Evolutionary conservation across 2,113 vertebrate species (phyloP).

Genomic region (Petaurus breviceps): DNA sequence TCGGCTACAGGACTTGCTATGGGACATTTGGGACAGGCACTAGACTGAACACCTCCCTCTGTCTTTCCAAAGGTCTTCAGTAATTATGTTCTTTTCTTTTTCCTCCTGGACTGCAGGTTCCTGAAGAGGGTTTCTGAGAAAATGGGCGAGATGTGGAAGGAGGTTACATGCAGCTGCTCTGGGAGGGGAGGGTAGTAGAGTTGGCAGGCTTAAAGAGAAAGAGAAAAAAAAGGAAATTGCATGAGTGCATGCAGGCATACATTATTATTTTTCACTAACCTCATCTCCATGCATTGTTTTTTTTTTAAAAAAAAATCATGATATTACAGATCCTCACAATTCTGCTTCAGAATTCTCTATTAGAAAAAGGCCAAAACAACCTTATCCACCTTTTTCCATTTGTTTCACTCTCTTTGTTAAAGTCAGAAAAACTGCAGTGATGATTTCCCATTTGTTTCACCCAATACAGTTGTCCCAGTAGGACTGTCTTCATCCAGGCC

Average conservation of each 20-base stretch:
- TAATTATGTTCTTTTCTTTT: conserved; percentile 93
- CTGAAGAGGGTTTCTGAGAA: conserved; percentile 99
- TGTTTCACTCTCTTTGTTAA: conserved; percentile 68
- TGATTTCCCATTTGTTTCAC: conserved; percentile 73
- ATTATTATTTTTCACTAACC: conserved; percentile 88
- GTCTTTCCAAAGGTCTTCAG: conserved; percentile 84
- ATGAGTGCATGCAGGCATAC: conserved; percentile 93
- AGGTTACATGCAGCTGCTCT: conserved; percentile 95
- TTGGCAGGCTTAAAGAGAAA: conserved; percentile 78
- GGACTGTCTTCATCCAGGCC: conserved; percentile 61
- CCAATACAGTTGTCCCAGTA: conserved; percentile 64
- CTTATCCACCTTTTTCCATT: conserved; percentile 64
- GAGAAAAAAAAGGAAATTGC: conserved; percentile 89
- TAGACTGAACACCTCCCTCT: conserved; percentile 80
- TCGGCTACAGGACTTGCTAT: conserved; percentile 63
- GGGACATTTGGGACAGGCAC: conserved; percentile 75
- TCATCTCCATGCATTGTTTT: conserved; percentile 85
- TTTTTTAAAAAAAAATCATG: conserved; percentile 74
- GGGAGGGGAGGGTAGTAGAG: conserved; percentile 82
- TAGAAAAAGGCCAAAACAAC: conserved; percentile 76
- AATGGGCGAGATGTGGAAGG: conserved; percentile 97
- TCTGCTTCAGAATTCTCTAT: conserved; percentile 77
- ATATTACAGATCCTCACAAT: conserved; percentile 79
- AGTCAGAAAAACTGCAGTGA: conserved; percentile 73
- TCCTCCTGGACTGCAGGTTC: conserved; percentile 98